A percentile compares a stretch with the other conserved stretches of the same genome.
These are phyloP conservation scores for Pandemis corylana DNA, from an alignment of 2,888 invertebrate species.

Conservation along the genomic window DNA sequence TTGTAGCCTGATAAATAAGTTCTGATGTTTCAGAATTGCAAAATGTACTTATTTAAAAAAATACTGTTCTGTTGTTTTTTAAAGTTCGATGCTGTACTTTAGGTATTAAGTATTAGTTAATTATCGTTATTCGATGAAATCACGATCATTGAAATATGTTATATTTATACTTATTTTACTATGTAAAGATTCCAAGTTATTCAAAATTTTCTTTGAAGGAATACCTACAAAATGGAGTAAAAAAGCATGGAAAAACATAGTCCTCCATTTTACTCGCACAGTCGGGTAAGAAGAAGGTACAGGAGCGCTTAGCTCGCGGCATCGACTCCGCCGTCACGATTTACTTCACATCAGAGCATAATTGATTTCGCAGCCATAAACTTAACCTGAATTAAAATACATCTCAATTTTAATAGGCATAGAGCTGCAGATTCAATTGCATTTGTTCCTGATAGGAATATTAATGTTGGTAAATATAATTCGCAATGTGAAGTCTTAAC, in stretches of 20 bases:
- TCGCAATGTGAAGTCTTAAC: conserved; percentile 63
- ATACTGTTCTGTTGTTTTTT: not conserved
- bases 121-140: not conserved
- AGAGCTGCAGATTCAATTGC: conserved; percentile 53
- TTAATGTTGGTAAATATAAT: conserved; percentile 48
- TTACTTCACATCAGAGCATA: conserved; percentile 66
- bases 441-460: conserved; percentile 46
- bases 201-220: not conserved
- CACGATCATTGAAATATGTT: no score
- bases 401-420: conserved; percentile 47
- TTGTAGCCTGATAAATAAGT: not conserved
- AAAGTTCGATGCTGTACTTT: not conserved
- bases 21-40: not conserved
- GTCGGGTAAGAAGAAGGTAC: conserved; percentile 66
- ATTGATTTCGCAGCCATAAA: conserved; percentile 57
- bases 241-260: not conserved
- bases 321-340: conserved; percentile 75
- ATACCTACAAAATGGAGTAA: not conserved
- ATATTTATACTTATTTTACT: not conserved
- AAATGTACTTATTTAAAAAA: no score
- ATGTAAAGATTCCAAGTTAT: not conserved
- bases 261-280: not conserved
- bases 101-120: not conserved
- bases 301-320: conserved; percentile 78
- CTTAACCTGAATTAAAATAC: conserved; percentile 50